A percentile compares a stretch with the other conserved stretches of the same genome.
Evolutionary conservation across 2,113 vertebrate genomes (phyloP).

Genomic region (Carassius carassius): DNA sequence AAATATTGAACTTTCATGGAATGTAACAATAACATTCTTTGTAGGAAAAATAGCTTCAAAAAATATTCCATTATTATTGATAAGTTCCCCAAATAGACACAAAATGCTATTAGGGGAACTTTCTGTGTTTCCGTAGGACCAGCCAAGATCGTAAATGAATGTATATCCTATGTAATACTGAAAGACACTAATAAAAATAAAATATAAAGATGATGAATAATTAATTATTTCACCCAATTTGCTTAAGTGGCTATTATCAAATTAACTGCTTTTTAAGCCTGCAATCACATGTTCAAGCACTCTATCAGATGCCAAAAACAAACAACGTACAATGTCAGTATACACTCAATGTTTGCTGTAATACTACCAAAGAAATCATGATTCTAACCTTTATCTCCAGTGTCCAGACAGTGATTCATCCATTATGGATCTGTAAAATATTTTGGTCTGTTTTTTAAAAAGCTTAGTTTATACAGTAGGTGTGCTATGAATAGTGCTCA

Average conservation of each 20-base stretch:
- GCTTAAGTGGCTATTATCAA: no score
- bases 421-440: background rate
- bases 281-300: background rate
- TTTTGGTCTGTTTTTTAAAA: background rate
- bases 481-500: background rate
- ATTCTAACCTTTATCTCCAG: background rate
- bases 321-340: no score
- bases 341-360: background rate
- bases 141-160: background rate
- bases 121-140: background rate
- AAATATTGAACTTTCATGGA: no score
- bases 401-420: background rate
- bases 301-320: no score
- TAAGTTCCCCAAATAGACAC: background rate
- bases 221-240: background rate
- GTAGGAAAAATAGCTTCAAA: no score
- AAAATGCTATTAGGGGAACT: background rate
- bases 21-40: no score
- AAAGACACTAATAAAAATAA: background rate
- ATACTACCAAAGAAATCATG: background rate
- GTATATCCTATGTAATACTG: background rate
- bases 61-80: background rate
- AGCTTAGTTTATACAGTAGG: background rate
- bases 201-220: background rate
- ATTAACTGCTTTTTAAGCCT: background rate